Percentiles rank a stretch among this genome's conserved stretches.
phyloP scores from a whole-genome alignment of 2,797 vertebrate genomes.

The Eutrigla gurnardus region DNA sequence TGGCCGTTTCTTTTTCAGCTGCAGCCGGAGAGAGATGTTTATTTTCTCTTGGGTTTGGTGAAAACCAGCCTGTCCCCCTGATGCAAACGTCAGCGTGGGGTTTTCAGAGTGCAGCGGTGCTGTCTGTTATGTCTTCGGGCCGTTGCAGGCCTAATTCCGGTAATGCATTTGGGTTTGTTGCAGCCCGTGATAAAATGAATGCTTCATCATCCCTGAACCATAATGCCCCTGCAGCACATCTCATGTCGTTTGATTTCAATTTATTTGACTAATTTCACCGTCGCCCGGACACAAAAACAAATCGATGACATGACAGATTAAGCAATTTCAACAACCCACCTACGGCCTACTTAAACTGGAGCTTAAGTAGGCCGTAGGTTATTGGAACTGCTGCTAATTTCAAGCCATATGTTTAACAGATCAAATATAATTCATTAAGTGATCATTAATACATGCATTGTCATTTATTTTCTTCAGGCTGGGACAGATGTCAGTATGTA shows the following conservation, averaged over 20 bases:
- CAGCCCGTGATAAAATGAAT: slow-evolving; percentile 25
- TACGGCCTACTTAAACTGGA: too few relatives aligned
- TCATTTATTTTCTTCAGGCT: not conserved
- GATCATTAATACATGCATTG: slow-evolving; percentile 5
- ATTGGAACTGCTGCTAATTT: slow-evolving; percentile 10
- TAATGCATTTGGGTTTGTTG: slow-evolving; percentile 5
- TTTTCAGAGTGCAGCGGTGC: slow-evolving; percentile 19
- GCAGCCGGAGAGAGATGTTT: slow-evolving; percentile 44
- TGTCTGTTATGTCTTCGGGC: slow-evolving; percentile 25
- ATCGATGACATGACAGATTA: slow-evolving; percentile 27
- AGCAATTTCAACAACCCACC: not conserved
- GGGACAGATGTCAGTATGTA: not conserved
- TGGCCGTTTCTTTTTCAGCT: slow-evolving; percentile 31
- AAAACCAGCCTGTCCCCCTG: slow-evolving; percentile 22
- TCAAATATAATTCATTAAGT: not conserved
- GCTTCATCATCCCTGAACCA: slow-evolving; percentile 11
- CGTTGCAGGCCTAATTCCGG: slow-evolving; percentile 17
- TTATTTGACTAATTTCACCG: slow-evolving; percentile 26
- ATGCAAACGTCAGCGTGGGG: slow-evolving; percentile 20
- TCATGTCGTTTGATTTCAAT: slow-evolving; percentile 37
- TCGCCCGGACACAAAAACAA: slow-evolving; percentile 24
- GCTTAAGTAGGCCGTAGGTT: slow-evolving; percentile 10
- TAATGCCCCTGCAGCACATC: slow-evolving; percentile 20
- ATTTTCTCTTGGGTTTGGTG: slow-evolving; percentile 53
- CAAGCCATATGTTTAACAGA: not conserved